Percentiles rank a stretch among this genome's conserved stretches.
Conservation (phyloP, 2,888 invertebrate genomes). For the Agelastica alni region DNA sequence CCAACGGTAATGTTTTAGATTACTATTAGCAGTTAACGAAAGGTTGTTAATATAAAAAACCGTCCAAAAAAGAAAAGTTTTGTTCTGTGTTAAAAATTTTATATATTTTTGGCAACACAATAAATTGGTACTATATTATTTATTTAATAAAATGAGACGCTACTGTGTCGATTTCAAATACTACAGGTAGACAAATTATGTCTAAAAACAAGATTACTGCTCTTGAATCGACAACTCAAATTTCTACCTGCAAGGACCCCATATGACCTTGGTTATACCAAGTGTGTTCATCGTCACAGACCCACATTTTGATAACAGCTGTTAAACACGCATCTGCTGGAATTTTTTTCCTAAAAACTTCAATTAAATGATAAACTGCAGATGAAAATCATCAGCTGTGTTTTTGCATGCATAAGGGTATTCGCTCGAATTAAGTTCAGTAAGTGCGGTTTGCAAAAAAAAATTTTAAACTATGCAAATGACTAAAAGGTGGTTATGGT, state of each 20-base stretch:
- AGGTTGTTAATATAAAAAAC: no score
- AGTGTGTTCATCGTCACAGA: constrained; percentile 21
- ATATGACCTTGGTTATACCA: constrained; percentile 28
- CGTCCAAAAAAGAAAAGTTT: no score
- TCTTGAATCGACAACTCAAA: constrained; percentile 6
- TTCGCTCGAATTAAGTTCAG: neutral
- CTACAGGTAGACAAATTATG: constrained; percentile 28
- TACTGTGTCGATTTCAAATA: constrained; percentile 8
- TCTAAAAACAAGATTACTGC: constrained; percentile 23
- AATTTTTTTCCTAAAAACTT: constrained; percentile 21
- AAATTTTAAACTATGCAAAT: constrained; percentile 4
- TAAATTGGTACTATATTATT: no score
- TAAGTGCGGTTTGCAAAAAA: neutral
- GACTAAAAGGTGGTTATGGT: constrained; percentile 1
- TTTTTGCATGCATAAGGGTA: constrained; percentile 20
- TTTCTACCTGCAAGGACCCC: constrained; percentile 26
- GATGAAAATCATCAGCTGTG: constrained; percentile 25
- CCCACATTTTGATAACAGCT: constrained; percentile 31
- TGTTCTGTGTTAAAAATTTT: no score
- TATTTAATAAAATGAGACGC: no score
- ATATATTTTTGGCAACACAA: no score
- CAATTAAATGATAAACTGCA: constrained; percentile 24
- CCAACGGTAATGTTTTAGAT: no score
- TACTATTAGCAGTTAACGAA: no score
- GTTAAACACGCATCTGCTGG: constrained; percentile 23